Conservation (phyloP, 2,888 invertebrate species). For the Brachycybe producta region DNA sequence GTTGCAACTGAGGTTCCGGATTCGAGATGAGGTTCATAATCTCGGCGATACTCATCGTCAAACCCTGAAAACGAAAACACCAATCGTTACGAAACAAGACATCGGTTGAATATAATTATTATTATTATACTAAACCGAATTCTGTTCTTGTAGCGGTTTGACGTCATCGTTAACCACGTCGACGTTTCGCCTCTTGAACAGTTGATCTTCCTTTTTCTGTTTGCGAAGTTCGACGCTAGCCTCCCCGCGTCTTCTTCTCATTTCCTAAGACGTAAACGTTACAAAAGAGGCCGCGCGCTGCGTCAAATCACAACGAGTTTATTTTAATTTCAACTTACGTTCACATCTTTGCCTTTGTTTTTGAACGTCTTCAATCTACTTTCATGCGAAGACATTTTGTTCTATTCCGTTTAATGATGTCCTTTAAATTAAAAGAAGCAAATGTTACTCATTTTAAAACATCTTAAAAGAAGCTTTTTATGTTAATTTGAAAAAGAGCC, state of each 20-base stretch:
- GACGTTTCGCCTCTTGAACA: slow-evolving; percentile 79
- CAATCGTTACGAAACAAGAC: too few relatives aligned
- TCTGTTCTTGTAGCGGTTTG: slow-evolving; percentile 31
- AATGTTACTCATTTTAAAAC: too few relatives aligned
- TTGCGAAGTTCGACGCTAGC: slow-evolving; percentile 82
- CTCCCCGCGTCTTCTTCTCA: slow-evolving; percentile 77
- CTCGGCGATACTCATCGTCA: slow-evolving; percentile 28
- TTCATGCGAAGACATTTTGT: slow-evolving; percentile 24
- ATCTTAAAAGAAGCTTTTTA: too few relatives aligned
- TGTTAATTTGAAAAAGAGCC: too few relatives aligned
- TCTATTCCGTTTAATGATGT: too few relatives aligned
- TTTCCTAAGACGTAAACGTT: slow-evolving; percentile 63
- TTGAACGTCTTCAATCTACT: slow-evolving; percentile 57
- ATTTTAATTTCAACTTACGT: slow-evolving; percentile 42
- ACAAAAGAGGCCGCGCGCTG: too few relatives aligned
- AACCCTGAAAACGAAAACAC: background rate
- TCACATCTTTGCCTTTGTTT: slow-evolving; percentile 58
- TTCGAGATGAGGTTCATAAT: slow-evolving; percentile 30
- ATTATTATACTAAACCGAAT: too few relatives aligned
- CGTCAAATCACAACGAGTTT: background rate
- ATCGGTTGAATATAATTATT: too few relatives aligned
- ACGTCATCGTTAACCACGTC: slow-evolving; percentile 42
- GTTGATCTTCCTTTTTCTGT: slow-evolving; percentile 82
- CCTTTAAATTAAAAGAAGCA: too few relatives aligned
- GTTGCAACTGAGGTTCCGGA: slow-evolving; percentile 26